phyloP scores from a whole-genome alignment of 2,888 invertebrate genomes.

The Druceiella hillmani region DNA sequence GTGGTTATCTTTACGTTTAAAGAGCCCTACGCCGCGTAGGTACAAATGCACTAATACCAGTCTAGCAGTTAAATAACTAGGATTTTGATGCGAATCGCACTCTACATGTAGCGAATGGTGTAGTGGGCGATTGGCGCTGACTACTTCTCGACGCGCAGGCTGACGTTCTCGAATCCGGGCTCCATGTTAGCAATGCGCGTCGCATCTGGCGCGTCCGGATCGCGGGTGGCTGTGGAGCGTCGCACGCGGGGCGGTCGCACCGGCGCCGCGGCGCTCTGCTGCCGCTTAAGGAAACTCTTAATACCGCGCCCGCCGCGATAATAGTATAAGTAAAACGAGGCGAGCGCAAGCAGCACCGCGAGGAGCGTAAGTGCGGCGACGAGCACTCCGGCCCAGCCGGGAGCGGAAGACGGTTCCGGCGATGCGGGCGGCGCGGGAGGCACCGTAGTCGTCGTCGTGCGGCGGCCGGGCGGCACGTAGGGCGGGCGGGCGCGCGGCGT shows the following conservation, averaged over 20 bases:
- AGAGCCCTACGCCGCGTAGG: no score
- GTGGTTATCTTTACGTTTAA: no score
- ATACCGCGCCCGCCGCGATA: constrained; percentile 67
- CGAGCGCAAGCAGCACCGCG: constrained; percentile 58
- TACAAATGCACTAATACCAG: no score
- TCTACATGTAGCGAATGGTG: no score
- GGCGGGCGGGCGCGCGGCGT: constrained; percentile 43
- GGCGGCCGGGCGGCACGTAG: constrained; percentile 40
- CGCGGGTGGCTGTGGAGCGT: constrained; percentile 38
- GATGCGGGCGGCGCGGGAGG: constrained; percentile 34
- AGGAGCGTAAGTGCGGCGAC: constrained; percentile 62
- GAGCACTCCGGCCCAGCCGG: constrained; percentile 50
- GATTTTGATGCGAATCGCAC: no score
- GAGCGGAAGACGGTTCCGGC: constrained; percentile 32
- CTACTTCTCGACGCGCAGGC: constrained; percentile 39
- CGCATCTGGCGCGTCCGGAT: constrained; percentile 36
- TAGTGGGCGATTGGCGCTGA: no score
- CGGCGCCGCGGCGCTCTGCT: constrained; percentile 35
- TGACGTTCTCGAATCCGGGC: constrained; percentile 47
- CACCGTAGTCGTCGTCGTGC: constrained; percentile 39
- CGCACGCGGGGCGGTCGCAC: constrained; percentile 46
- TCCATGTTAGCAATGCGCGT: constrained; percentile 40
- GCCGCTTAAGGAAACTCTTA: constrained; percentile 55
- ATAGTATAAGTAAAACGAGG: constrained; percentile 68
- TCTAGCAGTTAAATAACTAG: no score